Evolutionary conservation across 1,140 invertebrate species (phyloP).

Genomic region (Trichonephila clavipes): DNA sequence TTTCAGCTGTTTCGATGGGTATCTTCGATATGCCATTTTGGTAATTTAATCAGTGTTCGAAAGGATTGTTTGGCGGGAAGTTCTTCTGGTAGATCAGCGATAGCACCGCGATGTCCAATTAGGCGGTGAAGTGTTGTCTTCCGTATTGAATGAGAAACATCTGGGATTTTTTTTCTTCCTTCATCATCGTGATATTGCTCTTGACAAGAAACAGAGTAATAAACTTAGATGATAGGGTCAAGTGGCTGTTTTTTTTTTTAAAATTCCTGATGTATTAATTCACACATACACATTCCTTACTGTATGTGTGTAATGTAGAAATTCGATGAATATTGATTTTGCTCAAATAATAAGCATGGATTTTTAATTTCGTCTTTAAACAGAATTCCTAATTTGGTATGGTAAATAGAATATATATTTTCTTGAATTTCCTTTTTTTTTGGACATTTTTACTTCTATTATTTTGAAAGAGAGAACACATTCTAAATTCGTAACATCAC

Average conservation of each 20-base stretch:
- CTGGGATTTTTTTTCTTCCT: not conserved
- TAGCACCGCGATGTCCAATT: not conserved
- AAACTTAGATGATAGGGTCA: not conserved
- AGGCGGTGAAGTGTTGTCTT: not conserved
- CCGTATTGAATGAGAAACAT: constrained; percentile 11
- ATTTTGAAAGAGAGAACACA: too few relatives aligned
- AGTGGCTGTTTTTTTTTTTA: not conserved
- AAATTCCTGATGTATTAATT: not conserved
- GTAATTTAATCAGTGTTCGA: not conserved
- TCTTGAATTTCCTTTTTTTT: too few relatives aligned
- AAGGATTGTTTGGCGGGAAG: not conserved
- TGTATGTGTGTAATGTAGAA: too few relatives aligned
- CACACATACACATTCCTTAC: too few relatives aligned
- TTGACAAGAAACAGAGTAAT: not conserved
- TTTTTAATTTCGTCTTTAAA: too few relatives aligned
- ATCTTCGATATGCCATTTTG: not conserved
- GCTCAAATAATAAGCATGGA: not conserved
- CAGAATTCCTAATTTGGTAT: too few relatives aligned
- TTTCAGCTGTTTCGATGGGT: constrained; percentile 2
- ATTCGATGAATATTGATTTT: not conserved
- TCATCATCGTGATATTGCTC: not conserved
- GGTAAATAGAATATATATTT: too few relatives aligned
- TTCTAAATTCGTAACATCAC: too few relatives aligned
- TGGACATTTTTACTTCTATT: too few relatives aligned
- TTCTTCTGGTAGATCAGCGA: not conserved